phyloP scores from a whole-genome alignment of 30 jellyfish, hydroid and myxozoan genomes.

The Hydra vulgaris region DNA sequence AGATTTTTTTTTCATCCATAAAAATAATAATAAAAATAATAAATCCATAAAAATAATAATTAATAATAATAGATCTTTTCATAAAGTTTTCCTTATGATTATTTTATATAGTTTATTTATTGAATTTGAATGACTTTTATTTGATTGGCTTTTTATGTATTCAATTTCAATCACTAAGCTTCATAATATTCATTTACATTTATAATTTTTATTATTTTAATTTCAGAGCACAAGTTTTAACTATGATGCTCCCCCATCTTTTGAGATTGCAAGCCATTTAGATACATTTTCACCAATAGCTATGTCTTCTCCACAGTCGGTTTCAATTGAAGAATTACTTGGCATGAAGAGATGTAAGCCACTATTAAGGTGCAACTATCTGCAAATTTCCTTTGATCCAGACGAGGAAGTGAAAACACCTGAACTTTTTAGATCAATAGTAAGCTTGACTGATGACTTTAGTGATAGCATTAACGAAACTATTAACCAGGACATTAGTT shows the following conservation, averaged over 20 bases:
- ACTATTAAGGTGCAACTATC: conserved; percentile 23
- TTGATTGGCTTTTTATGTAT: no score
- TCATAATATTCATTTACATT: no score
- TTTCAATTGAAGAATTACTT: conserved; percentile 40
- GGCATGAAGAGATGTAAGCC: conserved; percentile 19
- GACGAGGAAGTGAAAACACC: conserved; percentile 9
- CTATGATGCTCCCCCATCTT: neutral
- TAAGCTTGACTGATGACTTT: neutral
- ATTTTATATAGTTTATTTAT: no score
- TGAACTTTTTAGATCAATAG: neutral
- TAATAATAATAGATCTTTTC: no score
- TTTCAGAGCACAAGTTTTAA: neutral
- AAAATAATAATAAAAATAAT: no score
- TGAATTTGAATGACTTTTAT: no score
- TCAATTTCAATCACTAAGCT: no score
- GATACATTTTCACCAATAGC: conserved; percentile 74
- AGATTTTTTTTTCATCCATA: no score
- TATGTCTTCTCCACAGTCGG: conserved; percentile 77
- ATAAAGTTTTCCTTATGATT: no score
- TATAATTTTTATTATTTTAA: no score
- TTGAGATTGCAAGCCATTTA: conserved; percentile 5
- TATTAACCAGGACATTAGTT: no score
- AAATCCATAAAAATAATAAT: no score
- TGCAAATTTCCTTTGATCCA: conserved; percentile 41
- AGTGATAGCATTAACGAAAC: neutral